Base-by-base conservation (phyloP, 2,888 invertebrate genomes). In the Oxycera nigricornis region DNA sequence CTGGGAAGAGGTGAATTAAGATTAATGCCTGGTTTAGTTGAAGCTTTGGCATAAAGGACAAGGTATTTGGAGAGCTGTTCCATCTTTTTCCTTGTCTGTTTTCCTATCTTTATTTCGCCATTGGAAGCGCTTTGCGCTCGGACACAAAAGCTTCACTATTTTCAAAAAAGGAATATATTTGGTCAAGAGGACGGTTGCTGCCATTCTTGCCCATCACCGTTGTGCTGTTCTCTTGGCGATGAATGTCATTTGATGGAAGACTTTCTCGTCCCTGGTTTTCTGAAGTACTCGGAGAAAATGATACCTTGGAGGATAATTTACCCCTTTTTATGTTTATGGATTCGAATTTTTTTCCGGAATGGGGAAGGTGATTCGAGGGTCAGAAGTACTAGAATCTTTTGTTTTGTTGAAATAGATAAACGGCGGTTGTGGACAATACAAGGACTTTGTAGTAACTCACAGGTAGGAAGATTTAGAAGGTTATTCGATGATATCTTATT, bases 241-340 rank as follows among this genome's bases (percentile, higher is more conserved):
- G 72, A 55, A 57, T 76, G 76, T 76, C 74, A 62, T 76, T 76
- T 76, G 76, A 76, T 76, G 65, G 76, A 76, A 76, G 73, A 76
- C 76, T 65, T 57, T 76, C 73, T 73, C 70, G 41, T 50, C 55
- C 67, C 73, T 65, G 72, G 72, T 59, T 73, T 68, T 68, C 30
- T 50, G 68, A 68, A 68, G 70, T 52, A 52, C 55, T 76, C 65
- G 35, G 52, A 50, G 76, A 74, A 76, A 76, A 76, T 76, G 76
- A 76, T 76, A 76, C 76, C 76, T 76, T 76, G 24, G 76, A 74
- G 76, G 67, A 76, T 76, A 76, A 76, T 76, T 76, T 76, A 74
- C 62, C 76, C 70, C 70, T 52, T 73, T 72, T 67, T 61, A 74
- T 73, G 76, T 76, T 76, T 76, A 76, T 76, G 76, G 73, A 72